Evolutionary conservation across 2,113 vertebrate genomes (phyloP).

Genomic region (Centropristis striata): DNA sequence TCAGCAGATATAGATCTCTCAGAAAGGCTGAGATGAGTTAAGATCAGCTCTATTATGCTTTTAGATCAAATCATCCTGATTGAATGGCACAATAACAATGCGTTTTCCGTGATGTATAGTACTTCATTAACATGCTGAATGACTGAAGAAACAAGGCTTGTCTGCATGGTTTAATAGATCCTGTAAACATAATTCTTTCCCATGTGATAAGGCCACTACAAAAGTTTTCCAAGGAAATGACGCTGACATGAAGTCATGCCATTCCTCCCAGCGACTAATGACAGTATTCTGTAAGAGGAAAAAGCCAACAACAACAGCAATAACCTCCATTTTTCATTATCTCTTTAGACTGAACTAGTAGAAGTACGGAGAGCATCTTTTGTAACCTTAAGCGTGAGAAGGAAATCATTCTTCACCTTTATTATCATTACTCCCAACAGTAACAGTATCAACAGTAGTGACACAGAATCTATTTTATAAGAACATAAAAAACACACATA

Average conservation of each 20-base stretch:
- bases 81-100: constrained; percentile 9
- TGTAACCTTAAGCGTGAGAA: background rate
- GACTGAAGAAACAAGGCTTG: constrained; percentile 45
- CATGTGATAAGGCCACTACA: constrained; percentile 83
- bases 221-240: constrained; percentile 79
- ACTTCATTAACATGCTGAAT: constrained; percentile 32
- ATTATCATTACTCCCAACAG: constrained; percentile 7
- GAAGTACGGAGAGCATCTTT: no score
- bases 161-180: constrained; percentile 58
- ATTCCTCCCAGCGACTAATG: constrained; percentile 68
- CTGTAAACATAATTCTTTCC: constrained; percentile 79
- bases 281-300: constrained; percentile 56
- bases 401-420: constrained; percentile 5
- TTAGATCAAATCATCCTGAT: constrained; percentile 20
- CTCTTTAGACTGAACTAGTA: constrained; percentile 27
- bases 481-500: no score
- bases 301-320: constrained; percentile 68
- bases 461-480: background rate
- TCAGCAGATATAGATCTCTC: constrained; percentile 56
- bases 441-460: background rate
- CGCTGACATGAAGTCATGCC: constrained; percentile 65
- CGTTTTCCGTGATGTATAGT: background rate
- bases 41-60: constrained; percentile 33
- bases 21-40: constrained; percentile 41
- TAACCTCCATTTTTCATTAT: constrained; percentile 45